Evolutionary conservation across 2,113 vertebrate genomes (phyloP).

Genomic region (human (Homo sapiens)): GRCh38 chr7:38906501-38907000

Average conservation of each 20-base stretch:
- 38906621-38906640: no score
- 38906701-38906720: neutral
- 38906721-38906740: neutral
- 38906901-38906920: neutral
- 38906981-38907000: neutral
- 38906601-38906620: no score
- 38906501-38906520: no score
- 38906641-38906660: neutral
- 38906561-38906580: no score
- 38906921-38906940: neutral
- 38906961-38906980: neutral
- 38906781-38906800: neutral
- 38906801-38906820: neutral
- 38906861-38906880: neutral
- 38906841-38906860: neutral
- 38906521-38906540: no score
- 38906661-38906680: neutral
- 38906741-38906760: neutral
- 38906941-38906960: conserved; percentile 3
- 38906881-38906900: neutral
- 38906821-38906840: neutral
- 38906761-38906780: neutral
- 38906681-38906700: neutral
- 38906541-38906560: no score
- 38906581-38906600: no score